These are phyloP conservation scores for Torymus tubicola DNA, from an alignment of 2,888 invertebrate genomes.

Conservation along the genomic window DNA sequence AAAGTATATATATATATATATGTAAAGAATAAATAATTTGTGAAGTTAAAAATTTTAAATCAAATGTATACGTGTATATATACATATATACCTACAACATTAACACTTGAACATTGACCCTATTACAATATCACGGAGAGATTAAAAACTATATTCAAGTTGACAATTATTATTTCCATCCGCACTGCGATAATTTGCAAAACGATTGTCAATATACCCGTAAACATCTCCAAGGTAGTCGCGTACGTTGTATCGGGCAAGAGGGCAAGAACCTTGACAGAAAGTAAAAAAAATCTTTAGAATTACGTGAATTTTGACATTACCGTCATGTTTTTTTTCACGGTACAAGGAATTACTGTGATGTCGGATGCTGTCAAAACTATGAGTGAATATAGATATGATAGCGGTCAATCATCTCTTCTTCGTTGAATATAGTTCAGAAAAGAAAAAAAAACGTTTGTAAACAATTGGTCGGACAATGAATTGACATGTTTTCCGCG, in stretches of 20 bases:
- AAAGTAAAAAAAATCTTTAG: background rate
- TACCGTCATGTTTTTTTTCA: too few relatives aligned
- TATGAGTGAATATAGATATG: background rate
- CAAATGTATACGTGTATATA: too few relatives aligned
- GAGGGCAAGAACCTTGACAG: slow-evolving; percentile 17
- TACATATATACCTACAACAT: too few relatives aligned
- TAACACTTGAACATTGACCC: too few relatives aligned
- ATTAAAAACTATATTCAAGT: background rate
- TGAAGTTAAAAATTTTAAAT: too few relatives aligned
- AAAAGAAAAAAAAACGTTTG: slow-evolving; percentile 5
- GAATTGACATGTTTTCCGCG: background rate
- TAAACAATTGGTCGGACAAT: background rate
- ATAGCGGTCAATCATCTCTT: background rate
- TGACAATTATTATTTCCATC: slow-evolving; percentile 4
- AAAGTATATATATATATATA: too few relatives aligned
- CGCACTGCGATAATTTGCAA: background rate
- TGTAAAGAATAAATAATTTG: too few relatives aligned
- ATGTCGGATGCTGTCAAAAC: too few relatives aligned
- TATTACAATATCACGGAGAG: too few relatives aligned
- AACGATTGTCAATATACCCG: background rate
- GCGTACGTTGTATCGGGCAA: background rate
- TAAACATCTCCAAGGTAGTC: background rate
- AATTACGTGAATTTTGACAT: too few relatives aligned
- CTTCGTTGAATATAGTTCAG: background rate
- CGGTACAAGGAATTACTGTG: too few relatives aligned